A percentile compares a stretch with the other conserved stretches of the same genome.
Conservation (phyloP, 2,113 vertebrate species). For the Phaethornis superciliosus region DNA sequence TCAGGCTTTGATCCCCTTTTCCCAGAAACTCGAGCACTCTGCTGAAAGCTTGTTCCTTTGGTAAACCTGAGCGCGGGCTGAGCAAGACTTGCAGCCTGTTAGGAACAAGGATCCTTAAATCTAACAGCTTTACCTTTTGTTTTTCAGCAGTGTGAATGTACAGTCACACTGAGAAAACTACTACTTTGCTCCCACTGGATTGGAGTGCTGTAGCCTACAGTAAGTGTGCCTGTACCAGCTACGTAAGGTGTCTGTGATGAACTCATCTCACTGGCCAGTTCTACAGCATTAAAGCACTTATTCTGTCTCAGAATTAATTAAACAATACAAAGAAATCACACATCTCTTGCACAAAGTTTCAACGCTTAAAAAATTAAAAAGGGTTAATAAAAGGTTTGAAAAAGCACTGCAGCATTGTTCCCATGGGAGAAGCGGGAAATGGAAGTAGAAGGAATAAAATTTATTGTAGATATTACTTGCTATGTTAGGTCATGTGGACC, state of each 20-base stretch:
- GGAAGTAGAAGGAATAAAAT: neutral
- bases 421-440: neutral
- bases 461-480: neutral
- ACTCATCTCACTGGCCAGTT: neutral
- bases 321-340: neutral
- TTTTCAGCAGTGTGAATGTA: neutral
- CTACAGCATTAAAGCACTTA: neutral
- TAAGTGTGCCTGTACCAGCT: neutral
- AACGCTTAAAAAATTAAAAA: neutral
- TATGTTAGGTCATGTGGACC: neutral
- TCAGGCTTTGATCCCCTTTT: neutral
- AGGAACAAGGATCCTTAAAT: neutral
- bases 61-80: neutral
- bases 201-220: neutral
- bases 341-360: accelerated
- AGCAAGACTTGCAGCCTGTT: neutral
- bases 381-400: neutral
- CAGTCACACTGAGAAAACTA: neutral
- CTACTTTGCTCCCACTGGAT: neutral
- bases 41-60: neutral
- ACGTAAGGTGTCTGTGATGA: neutral
- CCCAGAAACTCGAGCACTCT: neutral
- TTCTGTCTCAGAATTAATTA: neutral
- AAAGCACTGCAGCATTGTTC: neutral
- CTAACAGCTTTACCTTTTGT: neutral